These are phyloP conservation scores for Athalia rosae DNA, from an alignment of 2,888 invertebrate species.

Conservation along the genomic window DNA sequence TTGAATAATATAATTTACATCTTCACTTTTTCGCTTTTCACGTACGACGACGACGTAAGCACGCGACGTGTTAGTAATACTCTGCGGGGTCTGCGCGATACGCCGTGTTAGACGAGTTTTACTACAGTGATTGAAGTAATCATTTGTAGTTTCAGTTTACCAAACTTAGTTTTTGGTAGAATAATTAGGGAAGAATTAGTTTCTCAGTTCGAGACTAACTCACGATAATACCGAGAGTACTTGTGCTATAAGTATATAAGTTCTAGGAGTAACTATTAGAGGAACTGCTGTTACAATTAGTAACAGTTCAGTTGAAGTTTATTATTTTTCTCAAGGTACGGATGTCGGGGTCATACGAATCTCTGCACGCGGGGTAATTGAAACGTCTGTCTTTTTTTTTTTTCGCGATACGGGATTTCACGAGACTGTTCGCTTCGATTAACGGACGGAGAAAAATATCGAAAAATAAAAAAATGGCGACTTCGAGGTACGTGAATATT, in stretches of 20 bases:
- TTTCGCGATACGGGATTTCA: no score
- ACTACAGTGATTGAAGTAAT: not conserved
- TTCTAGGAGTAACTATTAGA: conserved; percentile 25
- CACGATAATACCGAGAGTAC: conserved; percentile 14
- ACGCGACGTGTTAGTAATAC: not conserved
- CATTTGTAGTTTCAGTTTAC: conserved; percentile 30
- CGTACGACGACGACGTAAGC: no score
- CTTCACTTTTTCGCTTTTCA: no score
- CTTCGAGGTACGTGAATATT: no score
- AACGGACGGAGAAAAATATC: no score
- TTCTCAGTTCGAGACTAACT: conserved; percentile 37
- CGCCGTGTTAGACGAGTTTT: conserved; percentile 23
- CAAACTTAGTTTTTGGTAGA: conserved; percentile 32
- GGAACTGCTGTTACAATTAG: conserved; percentile 37
- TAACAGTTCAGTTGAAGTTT: conserved; percentile 33
- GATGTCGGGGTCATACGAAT: not conserved
- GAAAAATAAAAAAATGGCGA: no score
- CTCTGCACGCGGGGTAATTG: no score
- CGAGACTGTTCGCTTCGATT: no score
- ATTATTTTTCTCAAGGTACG: not conserved
- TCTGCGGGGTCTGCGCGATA: conserved; percentile 1
- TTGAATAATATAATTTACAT: no score
- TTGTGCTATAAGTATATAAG: conserved; percentile 16
- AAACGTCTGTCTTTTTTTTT: no score
- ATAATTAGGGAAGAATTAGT: conserved; percentile 39